A percentile compares a stretch with the other conserved stretches of the same genome.
Evolutionary conservation across 1,140 invertebrate genomes (phyloP).

Genomic region (Laupala kohalensis): DNA sequence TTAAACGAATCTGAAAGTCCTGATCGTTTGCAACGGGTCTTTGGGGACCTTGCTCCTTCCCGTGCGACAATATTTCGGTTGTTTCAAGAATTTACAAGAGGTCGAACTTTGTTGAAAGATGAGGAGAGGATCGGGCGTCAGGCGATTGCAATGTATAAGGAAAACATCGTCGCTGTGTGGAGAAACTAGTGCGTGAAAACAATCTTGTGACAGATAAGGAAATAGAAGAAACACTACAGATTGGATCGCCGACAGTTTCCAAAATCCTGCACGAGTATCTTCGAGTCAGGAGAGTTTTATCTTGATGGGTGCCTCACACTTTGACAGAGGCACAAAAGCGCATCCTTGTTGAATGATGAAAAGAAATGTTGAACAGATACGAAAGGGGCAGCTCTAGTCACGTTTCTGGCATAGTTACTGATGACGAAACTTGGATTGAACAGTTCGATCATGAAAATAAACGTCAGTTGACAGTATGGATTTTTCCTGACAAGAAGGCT

Average conservation of each 20-base stretch:
- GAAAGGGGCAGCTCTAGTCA: constrained; percentile 15
- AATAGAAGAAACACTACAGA: background rate
- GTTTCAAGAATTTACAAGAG: background rate
- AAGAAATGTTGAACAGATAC: constrained; percentile 17
- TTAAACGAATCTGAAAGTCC: no score
- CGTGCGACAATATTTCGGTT: background rate
- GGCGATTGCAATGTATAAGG: background rate
- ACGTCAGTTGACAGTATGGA: constrained; percentile 14
- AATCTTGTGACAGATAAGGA: background rate
- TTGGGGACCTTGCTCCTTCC: background rate
- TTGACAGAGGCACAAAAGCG: no score
- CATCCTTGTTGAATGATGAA: constrained; percentile 17
- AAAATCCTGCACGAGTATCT: background rate
- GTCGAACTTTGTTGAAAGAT: background rate
- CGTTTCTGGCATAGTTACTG: constrained; percentile 17
- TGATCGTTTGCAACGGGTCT: no score
- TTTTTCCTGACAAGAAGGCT: no score
- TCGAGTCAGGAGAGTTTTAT: constrained; percentile 2
- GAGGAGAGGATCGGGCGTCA: background rate
- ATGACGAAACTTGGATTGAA: constrained; percentile 20
- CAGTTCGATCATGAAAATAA: constrained; percentile 21
- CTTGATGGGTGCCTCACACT: constrained; percentile 14
- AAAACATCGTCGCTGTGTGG: background rate
- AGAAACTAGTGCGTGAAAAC: no score
- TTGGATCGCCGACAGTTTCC: background rate